Conservation (phyloP, 2,797 vertebrate genomes). For the Sphaeramia orbicularis region DNA sequence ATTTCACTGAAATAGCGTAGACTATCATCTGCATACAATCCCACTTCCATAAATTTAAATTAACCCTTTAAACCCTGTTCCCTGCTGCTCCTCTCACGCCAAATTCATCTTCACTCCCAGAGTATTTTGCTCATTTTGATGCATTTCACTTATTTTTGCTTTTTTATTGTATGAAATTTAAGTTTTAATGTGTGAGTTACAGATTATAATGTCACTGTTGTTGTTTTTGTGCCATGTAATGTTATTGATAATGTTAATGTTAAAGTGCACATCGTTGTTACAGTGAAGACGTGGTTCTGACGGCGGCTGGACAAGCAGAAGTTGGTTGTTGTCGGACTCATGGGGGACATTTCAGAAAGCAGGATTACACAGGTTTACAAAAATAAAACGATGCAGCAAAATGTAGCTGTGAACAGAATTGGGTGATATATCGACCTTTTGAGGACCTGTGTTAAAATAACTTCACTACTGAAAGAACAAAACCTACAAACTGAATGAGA, state of each 20-base stretch:
- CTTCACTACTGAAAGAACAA: no score
- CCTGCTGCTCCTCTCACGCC: background rate
- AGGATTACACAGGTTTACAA: constrained; percentile 25
- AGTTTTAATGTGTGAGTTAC: constrained; percentile 27
- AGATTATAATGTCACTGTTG: constrained; percentile 19
- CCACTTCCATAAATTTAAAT: no score
- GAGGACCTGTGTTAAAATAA: no score
- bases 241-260: constrained; percentile 49
- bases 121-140: background rate
- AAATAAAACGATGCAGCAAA: background rate
- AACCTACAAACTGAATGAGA: no score
- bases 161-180: constrained; percentile 13
- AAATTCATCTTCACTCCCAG: constrained; percentile 26
- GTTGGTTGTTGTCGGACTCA: constrained; percentile 34
- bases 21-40: no score
- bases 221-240: constrained; percentile 38
- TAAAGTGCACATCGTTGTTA: constrained; percentile 33
- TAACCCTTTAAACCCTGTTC: background rate
- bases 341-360: constrained; percentile 32
- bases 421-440: no score
- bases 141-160: constrained; percentile 11
- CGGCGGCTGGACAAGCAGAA: constrained; percentile 40
- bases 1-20: no score
- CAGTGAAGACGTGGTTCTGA: constrained; percentile 16
- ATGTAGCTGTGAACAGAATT: background rate